Percentiles rank a stretch among this genome's conserved stretches.
These are phyloP conservation scores for Apocrypta bakeri DNA, from an alignment of 1,140 invertebrate genomes.

Conservation along the genomic window DNA sequence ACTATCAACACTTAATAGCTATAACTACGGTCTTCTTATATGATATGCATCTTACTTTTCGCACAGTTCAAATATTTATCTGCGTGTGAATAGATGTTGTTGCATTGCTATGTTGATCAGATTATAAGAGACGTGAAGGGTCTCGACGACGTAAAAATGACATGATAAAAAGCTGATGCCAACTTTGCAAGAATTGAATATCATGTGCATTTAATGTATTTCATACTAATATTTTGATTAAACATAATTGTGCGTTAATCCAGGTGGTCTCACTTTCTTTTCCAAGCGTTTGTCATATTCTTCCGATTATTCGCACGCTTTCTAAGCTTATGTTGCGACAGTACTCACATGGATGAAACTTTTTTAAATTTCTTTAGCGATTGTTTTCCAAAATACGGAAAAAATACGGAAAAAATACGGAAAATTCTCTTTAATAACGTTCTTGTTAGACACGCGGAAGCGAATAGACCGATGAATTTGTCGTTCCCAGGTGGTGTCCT, in stretches of 20 bases:
- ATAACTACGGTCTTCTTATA: not conserved
- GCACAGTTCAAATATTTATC: not conserved
- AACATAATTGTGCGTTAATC: constrained; percentile 73
- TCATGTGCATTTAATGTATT: constrained; percentile 75
- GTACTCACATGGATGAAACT: not conserved
- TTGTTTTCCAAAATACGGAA: not conserved
- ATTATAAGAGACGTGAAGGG: not conserved
- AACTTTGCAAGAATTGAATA: constrained; percentile 67
- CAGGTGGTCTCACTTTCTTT: constrained; percentile 63
- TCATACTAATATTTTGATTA: constrained; percentile 76
- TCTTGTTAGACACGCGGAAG: not conserved
- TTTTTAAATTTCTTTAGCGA: not conserved
- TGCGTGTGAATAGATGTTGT: not conserved
- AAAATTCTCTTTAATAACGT: too few relatives aligned
- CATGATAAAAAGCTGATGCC: not conserved
- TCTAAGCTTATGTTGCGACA: not conserved
- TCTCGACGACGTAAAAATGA: not conserved
- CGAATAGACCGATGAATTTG: not conserved
- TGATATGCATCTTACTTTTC: not conserved
- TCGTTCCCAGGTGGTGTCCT: not conserved
- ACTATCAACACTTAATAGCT: not conserved
- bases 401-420: too few relatives aligned
- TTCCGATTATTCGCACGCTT: not conserved
- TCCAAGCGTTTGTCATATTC: constrained; percentile 36
- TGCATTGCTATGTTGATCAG: not conserved